A percentile compares a stretch with the other conserved stretches of the same genome.
Evolutionary conservation across 2,888 invertebrate species (phyloP).

Genomic region (Luffia ferchaultella): DNA sequence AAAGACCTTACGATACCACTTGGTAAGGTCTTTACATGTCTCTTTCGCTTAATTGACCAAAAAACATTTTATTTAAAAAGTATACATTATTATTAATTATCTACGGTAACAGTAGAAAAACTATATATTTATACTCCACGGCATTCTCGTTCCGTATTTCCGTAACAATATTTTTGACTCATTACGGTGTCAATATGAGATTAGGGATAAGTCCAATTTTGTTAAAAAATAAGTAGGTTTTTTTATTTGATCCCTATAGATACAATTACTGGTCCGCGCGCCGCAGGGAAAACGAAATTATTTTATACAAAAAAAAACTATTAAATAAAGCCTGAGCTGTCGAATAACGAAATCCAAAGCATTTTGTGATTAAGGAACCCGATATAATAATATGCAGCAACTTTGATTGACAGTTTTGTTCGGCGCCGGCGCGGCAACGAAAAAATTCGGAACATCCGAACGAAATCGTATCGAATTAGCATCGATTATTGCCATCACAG

Average conservation of each 20-base stretch:
- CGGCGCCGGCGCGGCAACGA: constrained; percentile 25
- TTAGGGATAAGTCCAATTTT: constrained; percentile 61
- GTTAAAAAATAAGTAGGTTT: constrained; percentile 28
- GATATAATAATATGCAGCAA: constrained; percentile 47
- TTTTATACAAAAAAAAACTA: constrained; percentile 19
- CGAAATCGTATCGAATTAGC: constrained; percentile 49
- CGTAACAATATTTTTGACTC: constrained; percentile 53
- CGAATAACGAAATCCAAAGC: constrained; percentile 31
- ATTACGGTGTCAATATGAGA: constrained; percentile 65
- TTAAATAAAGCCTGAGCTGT: constrained; percentile 19
- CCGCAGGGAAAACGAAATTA: constrained; percentile 46
- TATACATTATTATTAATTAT: too few relatives aligned
- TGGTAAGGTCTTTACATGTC: too few relatives aligned
- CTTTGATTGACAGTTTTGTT: constrained; percentile 50
- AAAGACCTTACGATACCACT: too few relatives aligned
- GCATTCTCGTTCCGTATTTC: constrained; percentile 22
- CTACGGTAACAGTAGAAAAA: too few relatives aligned
- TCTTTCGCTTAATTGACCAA: too few relatives aligned
- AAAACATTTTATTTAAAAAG: too few relatives aligned
- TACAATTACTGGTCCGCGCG: constrained; percentile 30
- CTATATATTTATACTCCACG: constrained; percentile 24
- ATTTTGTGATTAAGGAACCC: constrained; percentile 34
- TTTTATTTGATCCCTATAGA: constrained; percentile 13
- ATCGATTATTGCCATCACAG: constrained; percentile 32
- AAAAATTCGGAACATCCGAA: constrained; percentile 18